These are phyloP conservation scores for zebrafish (Danio rerio) DNA, from an alignment of 2,113 vertebrate genomes.

Conservation along the genomic window DNA sequence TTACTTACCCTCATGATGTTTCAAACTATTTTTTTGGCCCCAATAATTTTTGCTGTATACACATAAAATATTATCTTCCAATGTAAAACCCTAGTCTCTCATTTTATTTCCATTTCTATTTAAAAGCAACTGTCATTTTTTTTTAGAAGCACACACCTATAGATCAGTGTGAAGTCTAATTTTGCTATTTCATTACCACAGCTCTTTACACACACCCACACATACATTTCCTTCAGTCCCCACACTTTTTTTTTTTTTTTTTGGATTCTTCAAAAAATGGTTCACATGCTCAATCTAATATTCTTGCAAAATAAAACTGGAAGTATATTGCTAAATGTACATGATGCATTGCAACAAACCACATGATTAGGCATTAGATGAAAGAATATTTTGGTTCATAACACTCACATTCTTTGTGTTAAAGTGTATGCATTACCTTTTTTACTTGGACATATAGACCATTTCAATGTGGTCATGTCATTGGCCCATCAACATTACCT, in stretches of 20 bases:
- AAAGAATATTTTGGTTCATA: too few relatives aligned
- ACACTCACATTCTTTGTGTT: neutral
- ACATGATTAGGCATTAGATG: too few relatives aligned
- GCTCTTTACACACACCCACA: neutral
- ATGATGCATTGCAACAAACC: neutral
- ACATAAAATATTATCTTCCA: too few relatives aligned
- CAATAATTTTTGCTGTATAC: too few relatives aligned
- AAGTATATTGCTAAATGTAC: neutral
- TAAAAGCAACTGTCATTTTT: neutral
- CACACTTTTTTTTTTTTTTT: neutral
- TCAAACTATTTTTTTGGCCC: too few relatives aligned
- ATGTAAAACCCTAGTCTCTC: neutral
- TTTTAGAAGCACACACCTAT: slow-evolving; percentile 2
- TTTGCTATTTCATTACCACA: neutral
- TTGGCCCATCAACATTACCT: too few relatives aligned
- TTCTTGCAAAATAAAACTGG: neutral
- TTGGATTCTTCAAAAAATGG: neutral
- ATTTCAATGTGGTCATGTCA: too few relatives aligned
- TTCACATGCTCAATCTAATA: neutral
- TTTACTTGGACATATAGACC: too few relatives aligned
- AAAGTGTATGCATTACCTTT: too few relatives aligned
- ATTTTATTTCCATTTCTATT: neutral
- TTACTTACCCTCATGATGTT: too few relatives aligned
- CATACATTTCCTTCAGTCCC: neutral
- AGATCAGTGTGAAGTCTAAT: slow-evolving; percentile 11